Base-by-base conservation (phyloP, 2,888 invertebrate genomes). In the Lepeophtheirus nordmannii region DNA sequence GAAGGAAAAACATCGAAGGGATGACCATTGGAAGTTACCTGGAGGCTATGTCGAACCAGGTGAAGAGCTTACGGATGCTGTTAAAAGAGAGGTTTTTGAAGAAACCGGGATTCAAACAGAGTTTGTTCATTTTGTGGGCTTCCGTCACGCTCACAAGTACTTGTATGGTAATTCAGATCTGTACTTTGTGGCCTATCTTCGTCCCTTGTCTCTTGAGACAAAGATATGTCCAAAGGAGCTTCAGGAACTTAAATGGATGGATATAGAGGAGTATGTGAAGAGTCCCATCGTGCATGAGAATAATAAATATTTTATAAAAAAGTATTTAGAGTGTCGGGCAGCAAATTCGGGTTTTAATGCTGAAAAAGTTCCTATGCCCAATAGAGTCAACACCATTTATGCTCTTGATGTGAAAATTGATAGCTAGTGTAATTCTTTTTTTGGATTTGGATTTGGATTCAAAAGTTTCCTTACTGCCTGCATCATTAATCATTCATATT, bases 41-140 rank as follows among this genome's bases (percentile, higher is more conserved):
- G 93, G 94, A 65, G 93, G 93, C 63, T 87, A 87, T 77, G 87
- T 89, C 20, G 87, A 92, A 75, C 85, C 85, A 76, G 88, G 85
- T 67, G 93, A 94, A 79, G 83, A 89, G 73, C 79, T 94, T 57
- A 80, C 82, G 68, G 84, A 85, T 71, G 89, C 91, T 14, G 89
- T 85, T 0, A 80, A 84, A 65, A 81, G 94, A 69, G 94, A 94
- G 78, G 87, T 93, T 0, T 78, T 81, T 65, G 94, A 94, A 78
- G 94, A 94, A 78, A 94, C 94, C 0, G 87, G 88, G 62, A 81
- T 94, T 66, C 77, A 82, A 70, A 80, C 87, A 0, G 80, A 82
- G 71, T 93, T 89, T 75, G 80, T 83, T 67, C 85, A 85, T 20
- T 77, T 93, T 68, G 75, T 92, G 1, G 82, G 84, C 59, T 79